These are phyloP conservation scores for Lumbricus terrestris DNA, from an alignment of 2,888 invertebrate genomes.

Conservation along the genomic window DNA sequence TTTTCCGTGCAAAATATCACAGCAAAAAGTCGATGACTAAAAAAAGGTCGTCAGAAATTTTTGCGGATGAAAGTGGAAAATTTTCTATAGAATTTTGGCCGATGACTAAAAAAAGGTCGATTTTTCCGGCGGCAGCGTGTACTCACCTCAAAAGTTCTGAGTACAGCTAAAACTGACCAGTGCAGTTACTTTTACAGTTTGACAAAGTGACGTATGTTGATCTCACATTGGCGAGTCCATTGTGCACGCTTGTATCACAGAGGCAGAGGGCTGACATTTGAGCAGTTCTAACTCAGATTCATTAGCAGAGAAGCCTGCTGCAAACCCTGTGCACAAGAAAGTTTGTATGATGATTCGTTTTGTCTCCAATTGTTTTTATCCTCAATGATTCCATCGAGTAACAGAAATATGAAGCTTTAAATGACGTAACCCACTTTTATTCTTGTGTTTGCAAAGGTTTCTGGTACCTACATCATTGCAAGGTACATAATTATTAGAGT, in stretches of 20 bases:
- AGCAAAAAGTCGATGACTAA: no score
- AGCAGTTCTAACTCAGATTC: neutral
- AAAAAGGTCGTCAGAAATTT: no score
- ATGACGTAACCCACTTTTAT: neutral
- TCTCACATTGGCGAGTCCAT: neutral
- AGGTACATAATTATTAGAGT: no score
- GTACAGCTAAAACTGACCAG: neutral
- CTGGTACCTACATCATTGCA: neutral
- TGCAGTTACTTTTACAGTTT: neutral
- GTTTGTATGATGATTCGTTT: neutral
- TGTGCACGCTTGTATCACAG: neutral
- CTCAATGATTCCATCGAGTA: neutral
- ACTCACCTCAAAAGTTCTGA: no score
- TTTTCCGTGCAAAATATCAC: no score
- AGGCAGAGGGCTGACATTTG: no score
- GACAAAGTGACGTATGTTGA: neutral
- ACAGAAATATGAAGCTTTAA: neutral
- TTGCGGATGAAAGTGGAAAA: no score
- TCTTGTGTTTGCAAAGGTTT: neutral
- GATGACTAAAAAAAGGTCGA: no score
- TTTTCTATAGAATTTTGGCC: no score
- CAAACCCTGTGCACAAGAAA: neutral
- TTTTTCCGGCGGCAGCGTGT: no score
- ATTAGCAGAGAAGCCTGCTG: neutral
- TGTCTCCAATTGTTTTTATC: neutral